Evolutionary conservation across 2,797 vertebrate species (phyloP).

Genomic region (Oryzias sinensis): DNA sequence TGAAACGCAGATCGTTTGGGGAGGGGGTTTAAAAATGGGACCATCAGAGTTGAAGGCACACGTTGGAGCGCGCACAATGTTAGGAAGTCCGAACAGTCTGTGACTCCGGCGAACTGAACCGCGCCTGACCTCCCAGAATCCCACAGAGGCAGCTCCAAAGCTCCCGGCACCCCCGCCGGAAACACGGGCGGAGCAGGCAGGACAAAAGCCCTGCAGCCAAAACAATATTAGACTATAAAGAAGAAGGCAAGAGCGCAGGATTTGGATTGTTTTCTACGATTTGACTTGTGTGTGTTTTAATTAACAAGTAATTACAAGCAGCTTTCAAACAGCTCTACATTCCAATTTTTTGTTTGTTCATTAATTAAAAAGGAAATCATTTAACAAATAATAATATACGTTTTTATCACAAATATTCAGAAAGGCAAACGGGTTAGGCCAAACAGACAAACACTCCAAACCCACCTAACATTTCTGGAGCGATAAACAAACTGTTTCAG

Average conservation of each 20-base stretch:
- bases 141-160: constrained; percentile 46
- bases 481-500: too few relatives aligned
- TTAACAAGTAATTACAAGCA: too few relatives aligned
- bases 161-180: constrained; percentile 51
- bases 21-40: constrained; percentile 8
- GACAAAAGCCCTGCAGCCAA: constrained; percentile 20
- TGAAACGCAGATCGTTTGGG: too few relatives aligned
- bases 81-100: constrained; percentile 85
- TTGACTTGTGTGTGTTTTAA: background rate
- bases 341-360: too few relatives aligned
- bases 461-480: too few relatives aligned
- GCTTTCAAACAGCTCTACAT: too few relatives aligned
- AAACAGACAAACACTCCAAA: too few relatives aligned
- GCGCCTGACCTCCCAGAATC: constrained; percentile 72
- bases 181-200: constrained; percentile 29
- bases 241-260: background rate
- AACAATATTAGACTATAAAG: constrained; percentile 27
- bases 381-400: too few relatives aligned
- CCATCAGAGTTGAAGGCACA: constrained; percentile 50
- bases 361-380: too few relatives aligned
- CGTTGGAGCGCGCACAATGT: constrained; percentile 81
- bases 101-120: constrained; percentile 76
- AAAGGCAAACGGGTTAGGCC: too few relatives aligned
- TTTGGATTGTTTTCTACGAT: background rate
- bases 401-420: too few relatives aligned